These are phyloP conservation scores for Masticophis lateralis DNA, from an alignment of 2,797 vertebrate genomes.

Conservation along the genomic window DNA sequence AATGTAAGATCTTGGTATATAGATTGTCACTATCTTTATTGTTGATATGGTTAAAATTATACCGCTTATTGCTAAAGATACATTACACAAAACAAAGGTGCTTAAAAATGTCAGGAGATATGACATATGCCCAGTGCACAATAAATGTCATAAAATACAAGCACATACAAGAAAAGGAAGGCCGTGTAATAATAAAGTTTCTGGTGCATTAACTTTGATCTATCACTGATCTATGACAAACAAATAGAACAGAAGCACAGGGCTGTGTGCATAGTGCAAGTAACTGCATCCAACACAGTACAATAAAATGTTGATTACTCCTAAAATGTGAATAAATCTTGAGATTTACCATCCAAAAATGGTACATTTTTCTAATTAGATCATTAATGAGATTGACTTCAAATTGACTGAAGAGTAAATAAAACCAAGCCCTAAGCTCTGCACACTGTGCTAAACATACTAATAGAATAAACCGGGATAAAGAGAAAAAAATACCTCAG, in stretches of 20 bases:
- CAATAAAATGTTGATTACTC: slow-evolving; percentile 37
- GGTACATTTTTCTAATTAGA: slow-evolving; percentile 19
- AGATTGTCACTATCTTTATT: background rate
- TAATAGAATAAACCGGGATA: background rate
- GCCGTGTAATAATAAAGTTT: slow-evolving; percentile 28
- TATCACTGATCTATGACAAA: slow-evolving; percentile 38
- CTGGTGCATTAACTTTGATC: slow-evolving; percentile 46
- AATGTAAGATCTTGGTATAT: background rate
- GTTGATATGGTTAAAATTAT: background rate
- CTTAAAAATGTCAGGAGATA: slow-evolving; percentile 18
- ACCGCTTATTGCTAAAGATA: background rate
- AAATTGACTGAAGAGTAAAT: slow-evolving; percentile 7
- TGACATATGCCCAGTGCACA: background rate
- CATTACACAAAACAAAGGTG: background rate
- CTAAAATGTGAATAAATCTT: slow-evolving; percentile 1
- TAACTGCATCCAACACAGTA: background rate
- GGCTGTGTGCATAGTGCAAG: background rate
- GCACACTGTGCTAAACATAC: background rate
- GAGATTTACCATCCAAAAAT: slow-evolving; percentile 14
- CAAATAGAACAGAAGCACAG: slow-evolving; percentile 22
- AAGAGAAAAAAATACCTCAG: background rate
- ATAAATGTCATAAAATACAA: slow-evolving; percentile 10
- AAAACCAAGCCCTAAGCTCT: background rate
- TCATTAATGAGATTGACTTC: slow-evolving; percentile 8
- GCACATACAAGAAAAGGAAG: slow-evolving; percentile 13